Conservation (phyloP, 2,113 vertebrate species). For the Melozone crissalis region DNA sequence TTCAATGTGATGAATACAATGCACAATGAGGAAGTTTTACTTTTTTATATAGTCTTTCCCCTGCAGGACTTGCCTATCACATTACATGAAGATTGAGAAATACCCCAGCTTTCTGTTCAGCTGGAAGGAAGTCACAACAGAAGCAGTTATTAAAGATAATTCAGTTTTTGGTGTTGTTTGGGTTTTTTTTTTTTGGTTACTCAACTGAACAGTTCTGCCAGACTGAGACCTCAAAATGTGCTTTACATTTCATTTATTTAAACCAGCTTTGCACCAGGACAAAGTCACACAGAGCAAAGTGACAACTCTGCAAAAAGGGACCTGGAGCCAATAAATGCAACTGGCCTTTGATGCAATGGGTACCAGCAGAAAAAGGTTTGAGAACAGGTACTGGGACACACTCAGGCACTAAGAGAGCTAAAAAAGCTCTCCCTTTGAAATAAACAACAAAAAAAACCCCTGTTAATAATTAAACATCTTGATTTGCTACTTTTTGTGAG, state of each 20-base stretch:
- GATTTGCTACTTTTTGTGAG: not conserved
- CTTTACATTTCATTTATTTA: not conserved
- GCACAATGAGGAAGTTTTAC: not conserved
- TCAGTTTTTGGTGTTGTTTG: not conserved
- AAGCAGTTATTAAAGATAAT: not conserved
- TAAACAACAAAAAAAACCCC: not conserved
- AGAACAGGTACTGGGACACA: not conserved
- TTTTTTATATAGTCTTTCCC: not conserved
- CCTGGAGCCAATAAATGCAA: rapidly evolving
- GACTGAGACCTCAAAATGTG: not conserved
- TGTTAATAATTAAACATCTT: not conserved
- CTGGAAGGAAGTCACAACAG: not conserved
- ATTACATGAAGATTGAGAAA: not conserved
- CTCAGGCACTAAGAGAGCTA: not conserved
- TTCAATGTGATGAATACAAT: not conserved
- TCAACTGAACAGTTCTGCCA: not conserved
- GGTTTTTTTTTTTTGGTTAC: not conserved
- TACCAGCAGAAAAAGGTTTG: not conserved
- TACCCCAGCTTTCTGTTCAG: not conserved
- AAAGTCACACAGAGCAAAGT: not conserved
- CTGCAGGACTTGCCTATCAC: not conserved
- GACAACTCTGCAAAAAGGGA: not conserved
- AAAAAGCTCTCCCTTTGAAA: not conserved
- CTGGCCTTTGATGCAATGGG: not conserved
- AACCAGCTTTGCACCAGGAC: not conserved